Base-by-base conservation (phyloP, 2,113 vertebrate species). In the Urocolius indicus region DNA sequence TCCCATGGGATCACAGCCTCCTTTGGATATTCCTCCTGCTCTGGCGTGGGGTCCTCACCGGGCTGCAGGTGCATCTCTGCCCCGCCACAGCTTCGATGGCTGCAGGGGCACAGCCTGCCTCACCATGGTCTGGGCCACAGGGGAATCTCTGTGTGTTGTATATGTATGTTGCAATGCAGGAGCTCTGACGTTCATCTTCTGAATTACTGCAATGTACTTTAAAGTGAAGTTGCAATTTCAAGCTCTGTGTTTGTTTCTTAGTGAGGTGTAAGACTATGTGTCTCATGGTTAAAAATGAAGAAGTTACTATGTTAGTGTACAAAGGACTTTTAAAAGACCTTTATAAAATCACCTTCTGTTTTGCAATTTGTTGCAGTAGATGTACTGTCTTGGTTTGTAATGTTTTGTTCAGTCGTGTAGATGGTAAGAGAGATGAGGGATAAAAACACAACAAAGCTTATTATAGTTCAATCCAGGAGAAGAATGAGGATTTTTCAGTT, bases 11-110 rank as follows among this genome's bases (percentile, higher is more conserved):
- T 30, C 54, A 19, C 54, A 41, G 43, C 54, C 15, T 49, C 34
- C 45, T 45, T 49, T 3, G 4, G 65, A 45, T 22, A 32, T 29
- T 34, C 32, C 27, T 23, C 17, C 17, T 32, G 41, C n/a, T 38
- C 16, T 2, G 5, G 7, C 1, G 0, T 18, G 41, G 32, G 41
- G 24, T 36, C 38, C 26, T 81, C n/a, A 26, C 2, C 0, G 5
- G 43, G 63, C 63, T 68, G 63, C 78, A 68, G 51, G 43, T 48
- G 20, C 2, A 19, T 58, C 52, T 16, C 38, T 41, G 38, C 38
- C 38, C 38, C 12, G 38, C 12, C 38, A 41, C 38, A 41, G 38
- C 38, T 41, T 41, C 38, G 9, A 41, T 41, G 38, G 38, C 38
- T 41, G 38, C 38, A 41, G 38, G 38, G 38, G 38, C 38, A 41